These are phyloP conservation scores for Acleris laterana DNA, from an alignment of 2,888 invertebrate species.

Conservation along the genomic window DNA sequence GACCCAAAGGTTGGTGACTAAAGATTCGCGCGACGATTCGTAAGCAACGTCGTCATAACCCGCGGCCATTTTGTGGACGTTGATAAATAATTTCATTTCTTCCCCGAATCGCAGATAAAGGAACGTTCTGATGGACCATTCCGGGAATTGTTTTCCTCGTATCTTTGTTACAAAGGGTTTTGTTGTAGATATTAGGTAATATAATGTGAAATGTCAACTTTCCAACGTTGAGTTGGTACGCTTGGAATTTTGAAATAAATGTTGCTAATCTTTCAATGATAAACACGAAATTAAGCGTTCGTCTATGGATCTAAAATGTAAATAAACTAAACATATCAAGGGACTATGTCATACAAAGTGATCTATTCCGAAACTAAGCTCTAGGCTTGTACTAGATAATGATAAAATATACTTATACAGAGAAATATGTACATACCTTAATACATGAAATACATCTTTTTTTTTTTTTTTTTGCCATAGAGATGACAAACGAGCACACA, in stretches of 20 bases:
- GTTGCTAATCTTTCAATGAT: no score
- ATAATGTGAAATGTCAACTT: conserved; percentile 16
- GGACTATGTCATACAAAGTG: no score
- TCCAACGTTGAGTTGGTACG: background rate
- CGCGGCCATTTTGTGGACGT: conserved; percentile 63
- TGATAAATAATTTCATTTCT: conserved; percentile 76
- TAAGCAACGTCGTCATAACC: conserved; percentile 54
- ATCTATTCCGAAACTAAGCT: no score
- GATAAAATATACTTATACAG: no score
- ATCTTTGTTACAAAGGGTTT: conserved; percentile 19
- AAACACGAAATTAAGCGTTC: no score
- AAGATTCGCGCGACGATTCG: conserved; percentile 54
- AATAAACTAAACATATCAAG: no score
- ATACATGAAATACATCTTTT: no score
- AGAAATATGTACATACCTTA: no score
- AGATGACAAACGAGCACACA: no score
- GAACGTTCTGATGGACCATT: conserved; percentile 35
- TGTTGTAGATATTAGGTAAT: conserved; percentile 18
- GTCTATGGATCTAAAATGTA: no score
- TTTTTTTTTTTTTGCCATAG: no score
- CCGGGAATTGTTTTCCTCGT: conserved; percentile 32
- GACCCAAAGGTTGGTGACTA: conserved; percentile 35
- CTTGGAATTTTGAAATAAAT: background rate
- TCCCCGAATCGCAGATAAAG: conserved; percentile 50
- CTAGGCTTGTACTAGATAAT: no score